Evolutionary conservation across 2,113 vertebrate species (phyloP), one percentile per base, ranked within the genome.

Genomic region (Saccopteryx leptura): DNA sequence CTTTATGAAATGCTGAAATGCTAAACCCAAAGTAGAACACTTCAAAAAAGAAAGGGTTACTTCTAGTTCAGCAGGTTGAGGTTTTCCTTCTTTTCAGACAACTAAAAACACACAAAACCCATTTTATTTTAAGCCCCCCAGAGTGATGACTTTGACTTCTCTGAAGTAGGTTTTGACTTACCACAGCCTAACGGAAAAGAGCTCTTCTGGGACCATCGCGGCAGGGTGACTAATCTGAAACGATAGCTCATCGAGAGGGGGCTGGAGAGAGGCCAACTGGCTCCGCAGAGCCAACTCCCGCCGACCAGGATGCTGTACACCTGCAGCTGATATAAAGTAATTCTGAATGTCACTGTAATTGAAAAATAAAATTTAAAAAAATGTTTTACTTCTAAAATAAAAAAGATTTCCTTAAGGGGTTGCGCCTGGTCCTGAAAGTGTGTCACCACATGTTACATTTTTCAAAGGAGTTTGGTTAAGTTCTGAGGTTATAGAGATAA

Each of bases 111-210:
- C 58, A 91, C 17, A 95, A 96, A 95, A 95, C 66, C 66, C 58
- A 19, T 3, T 84, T 60, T 96, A 95, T 86, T 72, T 39, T 81
- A 52, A 71, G 93, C 66, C 93, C 92, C 90, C 68, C 72, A 79
- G 56, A 54, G 81, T 65, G 95, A 80, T 97, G 82, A 87, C 68
- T 91, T 71, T 85, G 76, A 94, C 2, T 91, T 86, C 95, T 96
- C 93, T 97, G 95, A 97, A 97, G 87, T 93, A 96, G 90, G 66
- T 83, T 96, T 96, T 82, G 72, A 96, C 84, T 97, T 92, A 96
- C 96, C 97, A 68, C 96, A 96, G 58, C 50, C 69, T 54, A 50
- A 93, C 89, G 81, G 96, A 97, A 94, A 93, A 95, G 68, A 88
- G 82, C 75, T 90, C 52, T 79, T 3, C n/a, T 78, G 92, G 88